Base-by-base conservation (phyloP, 2,797 vertebrate species). In the Lagorchestes hirsutus region DNA sequence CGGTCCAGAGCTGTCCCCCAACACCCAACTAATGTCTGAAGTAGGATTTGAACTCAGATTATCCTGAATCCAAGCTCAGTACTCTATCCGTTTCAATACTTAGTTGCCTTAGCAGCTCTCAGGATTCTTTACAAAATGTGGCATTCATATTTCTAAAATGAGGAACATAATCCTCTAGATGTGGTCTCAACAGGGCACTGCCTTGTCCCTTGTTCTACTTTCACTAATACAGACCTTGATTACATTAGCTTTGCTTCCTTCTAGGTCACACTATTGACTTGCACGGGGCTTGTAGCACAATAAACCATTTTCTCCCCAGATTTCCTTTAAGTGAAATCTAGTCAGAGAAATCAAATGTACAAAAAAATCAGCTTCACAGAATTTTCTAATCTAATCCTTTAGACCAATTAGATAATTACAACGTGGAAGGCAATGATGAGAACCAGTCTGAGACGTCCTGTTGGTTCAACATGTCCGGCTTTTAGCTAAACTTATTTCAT, bases 291-390 rank as follows among this genome's bases (percentile, higher is more conserved):
- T 40, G n/a, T 34, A n/a, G 34, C 5, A 74, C 27, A 22, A 22
- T 40, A 74, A 74, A 74, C 67, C 11, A n/a, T n/a, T 18, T 62
- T 62, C 59, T 67, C 62, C 34, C 34, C 34, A 18, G 31, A 74
- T 74, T 74, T 40, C 5, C 18, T 74, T 74, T n/a, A 74, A 8
- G n/a, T 74, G 16, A 74, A 40, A n/a, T 93, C 74, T 57, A 54
- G 92, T 62, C 1, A 92, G 94, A 92, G 92, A 96, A 95, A 56
- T 14, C 56, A 94, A 98, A 91, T 55, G 59, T 22, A 34, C 46
- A 62, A 16, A 74, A 74, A 55, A 96, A 34, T 13, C 31, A 57
- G 14, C 14, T 67, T 92, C 92, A 95, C 91, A 1, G 94, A 93
- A 93, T 67, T 16, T 91, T 92, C 16, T 55, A 52, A 29, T 34